phyloP scores from a whole-genome alignment of 2,113 vertebrate genomes.

The Lichenostomus cassidix region DNA sequence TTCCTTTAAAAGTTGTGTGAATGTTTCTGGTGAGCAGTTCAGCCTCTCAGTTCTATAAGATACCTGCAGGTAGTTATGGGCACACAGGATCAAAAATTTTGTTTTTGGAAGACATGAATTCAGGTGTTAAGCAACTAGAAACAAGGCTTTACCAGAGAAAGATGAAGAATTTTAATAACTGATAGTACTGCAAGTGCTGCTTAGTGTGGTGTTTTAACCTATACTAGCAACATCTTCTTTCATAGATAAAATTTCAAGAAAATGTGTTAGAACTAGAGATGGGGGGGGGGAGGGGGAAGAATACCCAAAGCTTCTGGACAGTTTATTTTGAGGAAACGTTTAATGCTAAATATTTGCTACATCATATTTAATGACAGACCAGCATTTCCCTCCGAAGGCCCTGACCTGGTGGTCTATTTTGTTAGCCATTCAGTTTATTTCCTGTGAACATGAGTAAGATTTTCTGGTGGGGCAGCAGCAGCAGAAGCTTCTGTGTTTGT shows the following conservation, averaged over 20 bases:
- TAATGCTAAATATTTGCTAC: background rate
- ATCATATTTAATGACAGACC: background rate
- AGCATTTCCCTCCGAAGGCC: accelerated
- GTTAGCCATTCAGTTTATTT: background rate
- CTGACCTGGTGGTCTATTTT: background rate
- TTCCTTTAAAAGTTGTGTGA: background rate
- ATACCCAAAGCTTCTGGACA: background rate
- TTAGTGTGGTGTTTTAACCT: background rate
- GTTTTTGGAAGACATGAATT: background rate
- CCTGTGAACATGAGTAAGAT: background rate
- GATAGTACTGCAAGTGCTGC: background rate
- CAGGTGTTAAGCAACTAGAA: background rate
- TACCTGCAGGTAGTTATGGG: background rate
- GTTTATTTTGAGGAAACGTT: background rate
- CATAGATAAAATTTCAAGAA: background rate
- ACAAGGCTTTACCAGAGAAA: background rate
- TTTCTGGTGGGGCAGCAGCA: background rate
- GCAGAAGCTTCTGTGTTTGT: background rate
- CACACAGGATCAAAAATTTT: background rate
- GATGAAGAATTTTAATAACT: background rate
- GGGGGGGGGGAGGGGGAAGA: too few species aligned
- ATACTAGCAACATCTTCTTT: background rate
- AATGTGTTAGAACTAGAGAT: background rate
- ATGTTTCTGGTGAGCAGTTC: background rate
- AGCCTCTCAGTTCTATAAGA: background rate